Conservation (phyloP, 1,140 invertebrate genomes). For the Zaprionus inermis region DNA sequence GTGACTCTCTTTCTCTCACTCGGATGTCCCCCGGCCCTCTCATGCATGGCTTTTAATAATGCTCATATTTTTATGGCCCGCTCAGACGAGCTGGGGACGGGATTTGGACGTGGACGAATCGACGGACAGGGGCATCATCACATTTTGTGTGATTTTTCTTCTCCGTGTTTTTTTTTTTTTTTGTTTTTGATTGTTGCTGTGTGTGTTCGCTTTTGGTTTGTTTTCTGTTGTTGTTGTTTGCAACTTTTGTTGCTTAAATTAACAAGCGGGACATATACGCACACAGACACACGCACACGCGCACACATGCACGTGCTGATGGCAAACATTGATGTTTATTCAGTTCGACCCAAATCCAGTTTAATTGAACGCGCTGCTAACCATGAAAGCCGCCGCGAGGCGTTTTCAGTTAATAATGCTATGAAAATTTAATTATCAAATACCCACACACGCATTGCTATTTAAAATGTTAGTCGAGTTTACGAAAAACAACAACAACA, state of each 20-base stretch:
- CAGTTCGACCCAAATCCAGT: slow-evolving; percentile 69
- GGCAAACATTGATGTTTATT: slow-evolving; percentile 72
- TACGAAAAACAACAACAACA: slow-evolving; percentile 22
- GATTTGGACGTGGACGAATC: slow-evolving; percentile 10
- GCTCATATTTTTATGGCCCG: slow-evolving; percentile 77
- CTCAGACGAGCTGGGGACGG: slow-evolving; percentile 35
- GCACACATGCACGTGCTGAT: slow-evolving; percentile 4
- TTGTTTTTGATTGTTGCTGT: slow-evolving; percentile 13
- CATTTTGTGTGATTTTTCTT: slow-evolving; percentile 69
- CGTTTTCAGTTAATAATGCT: slow-evolving; percentile 69
- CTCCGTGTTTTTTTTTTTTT: slow-evolving; percentile 8
- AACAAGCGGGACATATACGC: slow-evolving; percentile 58
- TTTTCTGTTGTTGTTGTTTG: slow-evolving; percentile 33
- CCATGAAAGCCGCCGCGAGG: slow-evolving; percentile 61
- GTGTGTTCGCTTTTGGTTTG: slow-evolving; percentile 9
- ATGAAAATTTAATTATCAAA: slow-evolving; percentile 76
- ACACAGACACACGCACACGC: slow-evolving; percentile 13
- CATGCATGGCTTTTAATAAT: slow-evolving; percentile 75
- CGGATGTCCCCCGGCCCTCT: slow-evolving; percentile 22
- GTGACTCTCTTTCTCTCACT: slow-evolving; percentile 28
- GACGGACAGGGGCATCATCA: slow-evolving; percentile 57
- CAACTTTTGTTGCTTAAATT: slow-evolving; percentile 77
- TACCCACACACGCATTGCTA: slow-evolving; percentile 16
- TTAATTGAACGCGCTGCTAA: slow-evolving; percentile 47
- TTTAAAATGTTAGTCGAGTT: slow-evolving; percentile 13